Evolutionary conservation across 2,113 vertebrate species (phyloP), one percentile per base, ranked within the genome.

Genomic region (Nesogale talazaci): DNA sequence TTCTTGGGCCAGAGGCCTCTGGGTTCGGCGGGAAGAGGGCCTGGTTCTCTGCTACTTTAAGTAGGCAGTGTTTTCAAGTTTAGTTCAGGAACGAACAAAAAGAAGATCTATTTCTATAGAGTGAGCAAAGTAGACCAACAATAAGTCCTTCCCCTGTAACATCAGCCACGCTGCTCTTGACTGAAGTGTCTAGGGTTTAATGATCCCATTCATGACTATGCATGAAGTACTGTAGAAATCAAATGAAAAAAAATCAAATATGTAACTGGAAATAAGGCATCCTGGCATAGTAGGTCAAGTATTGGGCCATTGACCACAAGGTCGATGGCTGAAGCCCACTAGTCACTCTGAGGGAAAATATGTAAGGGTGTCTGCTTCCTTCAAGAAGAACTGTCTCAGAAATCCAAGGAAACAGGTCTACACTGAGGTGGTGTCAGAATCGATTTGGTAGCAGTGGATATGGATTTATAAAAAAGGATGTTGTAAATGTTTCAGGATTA

Each of bases 11-110:
- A 83, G 27, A 74, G 46, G 42, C 56, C 52, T 90, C 65, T 23
- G 57, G 34, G 52, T 82, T 93, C 69, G 82, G 25, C 52, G 11
- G 42, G 38, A 59, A 67, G 76, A 69, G 36, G 27, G 11, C 16
- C 40, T 83, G 77, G 84, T 86, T 94, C n/a, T 95, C 25, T 75
- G 42, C n/a, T 86, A 59, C 46, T 88, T 92, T 86, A 88, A 83
- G 65, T 89, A 76, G 59, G 29, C n/a, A 84, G 29, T 90, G 56
- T 81, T 90, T 93, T 95, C n/a, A 92, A 85, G 29, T 86, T 91
- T 90, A 81, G 59, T 38, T 76, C 86, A 92, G 72, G 88, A 92
- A 67, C 81, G 90, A 86, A 36, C 80, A 38, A 77, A 88, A 94
- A 78, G 63, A 84, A 70, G 61, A 29, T 15, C 6, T 78, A 38